Evolutionary conservation across 2,888 invertebrate species (phyloP), one percentile per base, ranked within the genome.

Genomic region (Eumerus sabulonum): DNA sequence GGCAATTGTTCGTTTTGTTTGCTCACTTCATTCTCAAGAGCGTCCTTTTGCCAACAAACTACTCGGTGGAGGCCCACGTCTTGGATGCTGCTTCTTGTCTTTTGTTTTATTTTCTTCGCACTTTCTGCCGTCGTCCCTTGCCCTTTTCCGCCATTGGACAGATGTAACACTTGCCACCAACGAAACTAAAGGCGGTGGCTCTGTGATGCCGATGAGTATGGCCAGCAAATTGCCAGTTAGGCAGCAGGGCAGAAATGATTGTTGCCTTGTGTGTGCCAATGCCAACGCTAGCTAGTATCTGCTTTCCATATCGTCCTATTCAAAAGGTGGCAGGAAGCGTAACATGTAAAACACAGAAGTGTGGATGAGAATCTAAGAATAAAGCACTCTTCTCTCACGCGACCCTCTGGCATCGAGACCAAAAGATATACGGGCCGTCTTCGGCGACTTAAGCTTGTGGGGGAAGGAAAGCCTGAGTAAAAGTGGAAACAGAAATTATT

Each of bases 81-180:
- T 27, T 27, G 27, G 27, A 7, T 27, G 13, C 36, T 16, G 1
- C 14, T 42, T n/a, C 13, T 40, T 27, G 45, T 47, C 42, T 64
- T 66, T 66, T 76, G 60, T 50, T 66, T 76, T 71, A 76, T 72
- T 77, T 77, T 48, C 27, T 67, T 77, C 62, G 27, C 67, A 72
- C 62, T 67, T 51, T 47, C 27, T 17, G 51, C 56, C 62, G 48
- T 35, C 64, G 60, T 53, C 12, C 1, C 4, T 19, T 14, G 27
- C 42, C 54, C 66, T 44, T 44, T 59, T 47, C 59, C 64, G 9
- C 50, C 60, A n/a, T n/a, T 9, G 38, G 71, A 66, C 76, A 73
- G 77, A 77, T 77, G 77, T 77, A 73, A 68, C 77, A 73, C 77
- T 73, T 77, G 72, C 77, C 77, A 59, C 57, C 42, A 45, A 72